phyloP scores from a whole-genome alignment of 2,888 invertebrate genomes.

The Oscheius myriophilus region DNA sequence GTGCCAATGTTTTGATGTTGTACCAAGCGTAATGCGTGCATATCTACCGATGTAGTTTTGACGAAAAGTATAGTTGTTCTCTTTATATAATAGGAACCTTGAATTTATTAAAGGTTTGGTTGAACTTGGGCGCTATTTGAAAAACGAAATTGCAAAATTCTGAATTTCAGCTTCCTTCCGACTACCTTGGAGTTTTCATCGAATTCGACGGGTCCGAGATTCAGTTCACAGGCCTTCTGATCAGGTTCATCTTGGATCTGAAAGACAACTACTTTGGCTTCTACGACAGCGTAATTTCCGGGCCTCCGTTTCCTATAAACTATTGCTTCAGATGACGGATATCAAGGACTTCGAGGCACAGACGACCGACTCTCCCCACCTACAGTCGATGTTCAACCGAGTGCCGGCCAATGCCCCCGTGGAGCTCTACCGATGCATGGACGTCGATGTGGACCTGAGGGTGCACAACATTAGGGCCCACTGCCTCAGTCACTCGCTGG shows the following conservation, averaged over 20 bases:
- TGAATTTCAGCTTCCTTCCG: conserved; percentile 83
- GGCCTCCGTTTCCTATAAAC: not conserved
- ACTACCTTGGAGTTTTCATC: conserved; percentile 88
- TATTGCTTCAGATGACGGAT: conserved; percentile 43
- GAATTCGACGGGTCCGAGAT: conserved; percentile 94
- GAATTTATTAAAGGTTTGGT: too few species aligned
- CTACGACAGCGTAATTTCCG: conserved; percentile 79
- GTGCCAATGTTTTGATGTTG: too few species aligned
- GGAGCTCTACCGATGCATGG: conserved; percentile 59
- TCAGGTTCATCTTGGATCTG: conserved; percentile 76
- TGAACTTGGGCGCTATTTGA: too few species aligned
- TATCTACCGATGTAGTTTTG: too few species aligned
- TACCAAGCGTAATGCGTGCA: too few species aligned
- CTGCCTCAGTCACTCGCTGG: conserved; percentile 59
- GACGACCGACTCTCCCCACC: conserved; percentile 7
- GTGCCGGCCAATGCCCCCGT: conserved; percentile 35
- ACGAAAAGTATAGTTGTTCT: too few species aligned
- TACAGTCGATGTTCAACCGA: conserved; percentile 35
- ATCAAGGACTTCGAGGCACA: conserved; percentile 25
- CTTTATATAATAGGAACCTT: too few species aligned
- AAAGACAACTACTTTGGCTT: conserved; percentile 96
- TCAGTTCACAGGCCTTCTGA: conserved; percentile 88
- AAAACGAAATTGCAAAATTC: too few species aligned
- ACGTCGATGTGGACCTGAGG: conserved; percentile 44
- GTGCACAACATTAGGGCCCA: conserved; percentile 96